Percentiles rank a stretch among this genome's conserved stretches.
Conservation (phyloP, 2,113 vertebrate species). For the Chlorodrepanis virens region DNA sequence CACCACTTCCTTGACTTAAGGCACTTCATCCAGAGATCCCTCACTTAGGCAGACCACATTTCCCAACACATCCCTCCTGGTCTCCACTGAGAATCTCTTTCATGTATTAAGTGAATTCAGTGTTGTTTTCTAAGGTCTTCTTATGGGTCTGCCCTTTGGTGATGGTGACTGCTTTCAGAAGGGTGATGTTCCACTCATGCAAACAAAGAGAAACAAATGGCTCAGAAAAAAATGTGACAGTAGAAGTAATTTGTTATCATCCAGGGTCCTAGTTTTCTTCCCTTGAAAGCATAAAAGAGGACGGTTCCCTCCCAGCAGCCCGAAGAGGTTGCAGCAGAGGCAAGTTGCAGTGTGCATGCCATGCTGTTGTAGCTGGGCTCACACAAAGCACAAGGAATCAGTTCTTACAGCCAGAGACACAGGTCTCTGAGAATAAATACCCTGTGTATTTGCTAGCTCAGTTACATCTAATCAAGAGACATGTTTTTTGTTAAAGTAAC, state of each 20-base stretch:
- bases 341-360: neutral
- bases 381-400: neutral
- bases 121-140: neutral
- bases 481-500: neutral
- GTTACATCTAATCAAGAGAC: neutral
- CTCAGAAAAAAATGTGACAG: neutral
- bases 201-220: neutral
- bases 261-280: neutral
- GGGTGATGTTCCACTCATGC: neutral
- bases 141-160: neutral
- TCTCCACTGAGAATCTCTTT: neutral
- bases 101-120: neutral
- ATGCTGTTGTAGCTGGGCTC: neutral
- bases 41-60: neutral
- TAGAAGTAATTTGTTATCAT: neutral
- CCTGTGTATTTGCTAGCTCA: neutral
- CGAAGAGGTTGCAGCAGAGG: neutral
- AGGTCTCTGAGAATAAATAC: neutral
- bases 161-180: neutral
- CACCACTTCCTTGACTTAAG: constrained; percentile 6
- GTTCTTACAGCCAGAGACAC: neutral
- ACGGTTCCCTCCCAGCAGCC: neutral
- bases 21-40: neutral
- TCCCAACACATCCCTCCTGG: neutral
- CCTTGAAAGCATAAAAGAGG: neutral